These are phyloP conservation scores for Darevskia mixta DNA, from an alignment of 2,797 vertebrate genomes.

Conservation along the genomic window DNA sequence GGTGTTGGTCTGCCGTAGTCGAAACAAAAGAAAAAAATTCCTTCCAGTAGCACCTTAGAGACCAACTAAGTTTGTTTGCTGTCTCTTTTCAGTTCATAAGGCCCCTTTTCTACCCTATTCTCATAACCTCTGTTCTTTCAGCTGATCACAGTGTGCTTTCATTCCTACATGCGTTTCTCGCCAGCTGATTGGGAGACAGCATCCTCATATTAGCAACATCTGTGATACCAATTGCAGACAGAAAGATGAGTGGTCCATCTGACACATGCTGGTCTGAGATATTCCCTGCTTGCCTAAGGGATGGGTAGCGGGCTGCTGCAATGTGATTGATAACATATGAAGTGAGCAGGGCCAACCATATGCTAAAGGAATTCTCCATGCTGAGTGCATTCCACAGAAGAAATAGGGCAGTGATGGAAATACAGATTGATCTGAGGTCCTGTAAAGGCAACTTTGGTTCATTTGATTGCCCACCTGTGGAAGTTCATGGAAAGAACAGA, in stretches of 20 bases:
- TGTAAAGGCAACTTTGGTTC: conserved; percentile 34
- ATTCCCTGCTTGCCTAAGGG: conserved; percentile 70
- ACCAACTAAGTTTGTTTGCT: conserved; percentile 11
- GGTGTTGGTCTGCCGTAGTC: no score
- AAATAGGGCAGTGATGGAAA: conserved; percentile 68
- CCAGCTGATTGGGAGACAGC: conserved; percentile 57
- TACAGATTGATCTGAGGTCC: conserved; percentile 52
- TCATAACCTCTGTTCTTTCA: conserved; percentile 55
- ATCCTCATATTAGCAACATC: conserved; percentile 45
- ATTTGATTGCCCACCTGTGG: conserved; percentile 35
- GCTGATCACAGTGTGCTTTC: conserved; percentile 54
- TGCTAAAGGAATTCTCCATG: conserved; percentile 73
- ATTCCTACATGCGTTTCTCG: conserved; percentile 52
- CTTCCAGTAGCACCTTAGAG: no score
- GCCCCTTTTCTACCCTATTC: conserved; percentile 40
- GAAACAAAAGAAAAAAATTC: no score
- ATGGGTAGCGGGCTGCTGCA: conserved; percentile 73
- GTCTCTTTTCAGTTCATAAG: conserved; percentile 55
- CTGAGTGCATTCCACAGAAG: conserved; percentile 67
- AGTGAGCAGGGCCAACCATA: conserved; percentile 74
- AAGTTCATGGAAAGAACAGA: conserved; percentile 33
- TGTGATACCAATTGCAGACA: conserved; percentile 64
- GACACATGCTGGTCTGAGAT: conserved; percentile 61
- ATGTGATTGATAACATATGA: conserved; percentile 79
- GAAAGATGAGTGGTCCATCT: conserved; percentile 67